Base-by-base conservation (phyloP, 2,888 invertebrate species). In the Morinoia aosen region DNA sequence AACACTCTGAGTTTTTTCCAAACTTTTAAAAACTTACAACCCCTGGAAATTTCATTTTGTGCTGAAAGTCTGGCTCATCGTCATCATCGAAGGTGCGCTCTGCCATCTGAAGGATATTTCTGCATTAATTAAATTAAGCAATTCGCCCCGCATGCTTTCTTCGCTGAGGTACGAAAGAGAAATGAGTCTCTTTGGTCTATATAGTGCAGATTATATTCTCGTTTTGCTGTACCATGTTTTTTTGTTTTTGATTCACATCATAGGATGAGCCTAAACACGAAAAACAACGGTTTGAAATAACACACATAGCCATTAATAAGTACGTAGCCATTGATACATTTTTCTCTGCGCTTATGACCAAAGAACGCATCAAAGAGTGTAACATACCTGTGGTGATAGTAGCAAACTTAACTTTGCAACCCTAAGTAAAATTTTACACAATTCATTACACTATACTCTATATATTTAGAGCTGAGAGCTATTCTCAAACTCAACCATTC, bases 21-120 rank as follows among this genome's bases (percentile, higher is more conserved):
- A 76, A 76, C 76, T 76, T 76, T 76, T 19, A 25, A 19, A 76
- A 76, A 95, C 95, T 95, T 48, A 95, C 95, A n/a, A 95, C n/a
- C 56, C n/a, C 57, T 95, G 95, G 95, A 64, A 95, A 95, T 95
- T 95, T 95, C 95, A 95, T 95, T 95, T 95, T 95, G 64, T 95
- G 95, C 48, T 95, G 95, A 61, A 95, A 64, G 40, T 61, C 64
- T 7, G 95, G 95, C n/a, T 95, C 95, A n/a, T 95, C 95, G 64
- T 95, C 95, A 14, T 95, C 95, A 61, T 95, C 95, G 56, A 57
- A 61, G 58, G 40, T 48, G 39, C 64, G 95, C 40, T 95, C 95
- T 58, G 95, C 95, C 95, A 95, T 95, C 95, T 95, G 95, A 93
- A 93, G 93, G 58, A 93, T n/a, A 93, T 48, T n/a, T 93, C 3